Evolutionary conservation across 2,113 vertebrate species (phyloP).

Genomic region (Coryphaenoides rupestris): DNA sequence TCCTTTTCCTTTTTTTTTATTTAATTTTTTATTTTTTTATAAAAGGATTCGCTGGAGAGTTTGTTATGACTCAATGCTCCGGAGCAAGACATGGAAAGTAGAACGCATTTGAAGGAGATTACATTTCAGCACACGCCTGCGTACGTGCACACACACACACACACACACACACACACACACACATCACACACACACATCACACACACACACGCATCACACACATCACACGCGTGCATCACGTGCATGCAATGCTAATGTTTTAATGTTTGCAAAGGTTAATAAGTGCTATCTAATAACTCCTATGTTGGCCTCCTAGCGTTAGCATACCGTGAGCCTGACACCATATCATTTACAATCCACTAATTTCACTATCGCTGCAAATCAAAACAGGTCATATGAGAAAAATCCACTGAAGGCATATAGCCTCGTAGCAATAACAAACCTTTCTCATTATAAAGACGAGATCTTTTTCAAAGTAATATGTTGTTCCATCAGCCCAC

Average conservation of each 20-base stretch:
- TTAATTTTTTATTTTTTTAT: background rate
- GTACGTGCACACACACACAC: background rate
- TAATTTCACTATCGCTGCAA: background rate
- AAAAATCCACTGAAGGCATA: background rate
- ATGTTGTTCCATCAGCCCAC: no score
- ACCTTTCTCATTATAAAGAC: slow-evolving; percentile 1
- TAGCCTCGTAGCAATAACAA: background rate
- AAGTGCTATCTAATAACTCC: background rate
- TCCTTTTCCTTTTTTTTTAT: background rate
- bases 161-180: background rate
- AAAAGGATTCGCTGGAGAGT: slow-evolving; percentile 10
- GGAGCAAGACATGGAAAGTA: slow-evolving; percentile 1
- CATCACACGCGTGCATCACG: background rate
- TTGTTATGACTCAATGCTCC: background rate
- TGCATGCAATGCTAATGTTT: background rate
- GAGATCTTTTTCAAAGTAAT: background rate
- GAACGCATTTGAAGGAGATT: slow-evolving; percentile 14
- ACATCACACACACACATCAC: background rate
- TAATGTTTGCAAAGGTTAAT: background rate
- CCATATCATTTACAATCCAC: background rate
- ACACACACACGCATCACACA: background rate
- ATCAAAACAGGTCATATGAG: background rate
- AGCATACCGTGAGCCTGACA: background rate
- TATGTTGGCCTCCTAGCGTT: no score
- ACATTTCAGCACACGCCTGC: slow-evolving; percentile 6